phyloP scores from a whole-genome alignment of 2,888 invertebrate species.

The Ecliptopera silaceata region DNA sequence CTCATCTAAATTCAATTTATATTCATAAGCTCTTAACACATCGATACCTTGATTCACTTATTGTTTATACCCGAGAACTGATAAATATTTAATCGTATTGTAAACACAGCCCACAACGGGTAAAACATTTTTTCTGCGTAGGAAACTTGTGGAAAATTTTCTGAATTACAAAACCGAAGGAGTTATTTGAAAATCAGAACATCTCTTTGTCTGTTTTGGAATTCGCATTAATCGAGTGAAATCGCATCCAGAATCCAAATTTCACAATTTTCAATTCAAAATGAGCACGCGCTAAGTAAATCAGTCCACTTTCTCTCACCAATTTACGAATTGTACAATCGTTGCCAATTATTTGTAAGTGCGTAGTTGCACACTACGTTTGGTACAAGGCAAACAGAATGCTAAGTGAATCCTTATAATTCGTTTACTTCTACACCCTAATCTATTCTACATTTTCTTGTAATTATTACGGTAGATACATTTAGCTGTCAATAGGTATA shows the following conservation, averaged over 20 bases:
- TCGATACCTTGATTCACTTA: conserved; percentile 62
- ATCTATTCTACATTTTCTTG: neutral
- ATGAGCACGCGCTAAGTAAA: conserved; percentile 60
- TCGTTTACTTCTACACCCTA: neutral
- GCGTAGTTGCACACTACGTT: conserved; percentile 11
- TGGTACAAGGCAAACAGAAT: neutral
- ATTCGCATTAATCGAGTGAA: conserved; percentile 62
- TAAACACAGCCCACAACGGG: conserved; percentile 49
- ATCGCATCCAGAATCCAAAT: conserved; percentile 58
- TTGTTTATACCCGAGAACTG: conserved; percentile 59
- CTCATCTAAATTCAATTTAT: conserved; percentile 62
- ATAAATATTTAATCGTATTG: conserved; percentile 67
- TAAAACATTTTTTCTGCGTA: conserved; percentile 50
- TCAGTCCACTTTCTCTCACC: conserved; percentile 61
- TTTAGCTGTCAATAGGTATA: no score
- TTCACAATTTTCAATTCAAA: conserved; percentile 57
- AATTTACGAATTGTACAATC: conserved; percentile 47
- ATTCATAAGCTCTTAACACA: conserved; percentile 67
- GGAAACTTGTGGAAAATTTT: conserved; percentile 53
- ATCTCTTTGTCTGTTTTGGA: conserved; percentile 44
- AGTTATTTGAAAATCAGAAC: conserved; percentile 54
- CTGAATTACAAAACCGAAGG: conserved; percentile 51
- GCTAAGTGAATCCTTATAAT: conserved; percentile 1
- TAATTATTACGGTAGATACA: no score
- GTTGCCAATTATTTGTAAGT: conserved; percentile 46